Conservation (phyloP, 2,113 vertebrate genomes). For the Helogale parvula region DNA sequence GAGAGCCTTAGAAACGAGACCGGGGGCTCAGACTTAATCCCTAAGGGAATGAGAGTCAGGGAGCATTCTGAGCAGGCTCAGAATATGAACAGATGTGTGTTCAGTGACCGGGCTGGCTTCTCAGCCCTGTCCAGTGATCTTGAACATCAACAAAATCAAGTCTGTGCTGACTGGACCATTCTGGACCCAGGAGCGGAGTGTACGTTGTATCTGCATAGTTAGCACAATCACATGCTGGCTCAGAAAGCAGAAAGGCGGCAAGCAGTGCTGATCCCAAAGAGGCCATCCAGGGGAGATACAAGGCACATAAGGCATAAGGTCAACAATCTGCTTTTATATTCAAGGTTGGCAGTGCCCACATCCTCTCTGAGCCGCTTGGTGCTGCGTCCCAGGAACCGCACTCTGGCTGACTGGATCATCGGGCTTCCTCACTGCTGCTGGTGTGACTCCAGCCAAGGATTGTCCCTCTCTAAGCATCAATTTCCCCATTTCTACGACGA, state of each 20-base stretch:
- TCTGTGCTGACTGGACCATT: not conserved
- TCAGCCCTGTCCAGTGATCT: not conserved
- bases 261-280: not conserved
- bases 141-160: not conserved
- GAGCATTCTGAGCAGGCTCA: not conserved
- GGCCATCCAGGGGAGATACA: not conserved
- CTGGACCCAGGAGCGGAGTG: not conserved
- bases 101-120: not conserved
- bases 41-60: too few relatives aligned
- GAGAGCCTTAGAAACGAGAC: not conserved
- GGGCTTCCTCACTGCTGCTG: too few relatives aligned
- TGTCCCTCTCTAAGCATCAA: not conserved
- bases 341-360: not conserved
- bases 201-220: not conserved
- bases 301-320: not conserved
- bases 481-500: not conserved
- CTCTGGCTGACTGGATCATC: rapidly evolving
- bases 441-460: not conserved
- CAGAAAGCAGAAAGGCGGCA: not conserved
- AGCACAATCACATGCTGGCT: not conserved
- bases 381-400: rapidly evolving
- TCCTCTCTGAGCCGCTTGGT: not conserved
- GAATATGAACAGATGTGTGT: not conserved
- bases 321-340: not conserved
- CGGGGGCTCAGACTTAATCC: not conserved